Conservation (phyloP, 2,113 vertebrate genomes). For the Megaptera novaeangliae region DNA sequence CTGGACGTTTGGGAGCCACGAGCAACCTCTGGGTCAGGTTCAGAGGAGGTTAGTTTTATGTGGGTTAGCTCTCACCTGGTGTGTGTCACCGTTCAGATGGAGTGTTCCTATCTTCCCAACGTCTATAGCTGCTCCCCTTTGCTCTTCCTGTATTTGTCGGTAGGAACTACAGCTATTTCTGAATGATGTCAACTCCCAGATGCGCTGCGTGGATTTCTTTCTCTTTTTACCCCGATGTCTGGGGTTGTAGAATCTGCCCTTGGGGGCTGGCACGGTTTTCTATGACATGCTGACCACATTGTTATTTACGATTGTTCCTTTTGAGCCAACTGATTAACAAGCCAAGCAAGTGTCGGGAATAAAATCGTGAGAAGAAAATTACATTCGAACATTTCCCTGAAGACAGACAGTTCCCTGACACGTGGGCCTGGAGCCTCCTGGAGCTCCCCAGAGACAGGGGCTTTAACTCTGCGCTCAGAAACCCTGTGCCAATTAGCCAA, state of each 20-base stretch:
- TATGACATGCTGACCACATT: accelerated
- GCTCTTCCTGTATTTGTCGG: accelerated
- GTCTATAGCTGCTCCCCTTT: accelerated
- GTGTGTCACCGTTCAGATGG: accelerated
- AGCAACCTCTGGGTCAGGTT: not conserved
- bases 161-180: not conserved
- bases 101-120: accelerated
- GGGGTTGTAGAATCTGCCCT: not conserved
- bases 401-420: not conserved
- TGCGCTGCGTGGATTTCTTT: accelerated
- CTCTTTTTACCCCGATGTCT: accelerated
- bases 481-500: not conserved
- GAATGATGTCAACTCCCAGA: accelerated
- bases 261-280: accelerated
- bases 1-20: not conserved
- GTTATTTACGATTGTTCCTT: not conserved
- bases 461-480: accelerated
- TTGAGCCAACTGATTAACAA: not conserved
- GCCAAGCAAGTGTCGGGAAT: not conserved
- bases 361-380: conserved; percentile 23
- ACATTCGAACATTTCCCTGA: not conserved
- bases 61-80: not conserved
- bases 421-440: accelerated
- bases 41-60: accelerated
- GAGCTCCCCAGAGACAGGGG: not conserved